These are phyloP conservation scores for Podabrus alpinus DNA, from an alignment of 2,888 invertebrate genomes.

Conservation along the genomic window DNA sequence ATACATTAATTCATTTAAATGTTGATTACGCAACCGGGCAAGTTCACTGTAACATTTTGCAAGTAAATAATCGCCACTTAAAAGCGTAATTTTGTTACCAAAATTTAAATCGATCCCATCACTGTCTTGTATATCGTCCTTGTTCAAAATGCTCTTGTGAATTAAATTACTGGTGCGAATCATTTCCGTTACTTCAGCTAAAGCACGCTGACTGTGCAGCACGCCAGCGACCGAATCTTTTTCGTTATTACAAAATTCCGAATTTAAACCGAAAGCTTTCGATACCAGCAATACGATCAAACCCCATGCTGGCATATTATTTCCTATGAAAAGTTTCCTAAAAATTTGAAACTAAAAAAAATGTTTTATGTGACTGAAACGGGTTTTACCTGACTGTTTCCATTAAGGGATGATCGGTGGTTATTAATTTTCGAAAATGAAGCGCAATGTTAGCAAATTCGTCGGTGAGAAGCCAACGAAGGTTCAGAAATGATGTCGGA, in stretches of 20 bases:
- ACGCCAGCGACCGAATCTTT: slow-evolving; percentile 86
- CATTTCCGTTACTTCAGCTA: slow-evolving; percentile 97
- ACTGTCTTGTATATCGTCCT: slow-evolving; percentile 63
- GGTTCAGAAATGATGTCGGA: slow-evolving; percentile 89
- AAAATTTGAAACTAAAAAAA: slow-evolving; percentile 2
- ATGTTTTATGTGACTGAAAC: neutral
- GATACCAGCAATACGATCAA: slow-evolving; percentile 88
- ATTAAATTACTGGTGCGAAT: slow-evolving; percentile 90
- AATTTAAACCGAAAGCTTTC: slow-evolving; percentile 85
- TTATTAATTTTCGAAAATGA: slow-evolving; percentile 87
- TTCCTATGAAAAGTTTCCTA: slow-evolving; percentile 47
- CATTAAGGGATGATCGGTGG: slow-evolving; percentile 90
- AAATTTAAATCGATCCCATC: slow-evolving; percentile 80
- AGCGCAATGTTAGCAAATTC: slow-evolving; percentile 93
- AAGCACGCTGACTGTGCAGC: slow-evolving; percentile 79
- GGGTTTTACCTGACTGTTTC: slow-evolving; percentile 86
- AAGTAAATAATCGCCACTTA: slow-evolving; percentile 87
- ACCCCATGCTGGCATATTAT: slow-evolving; percentile 93
- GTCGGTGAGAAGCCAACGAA: slow-evolving; percentile 92
- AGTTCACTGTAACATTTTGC: slow-evolving; percentile 87
- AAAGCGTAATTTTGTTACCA: slow-evolving; percentile 92
- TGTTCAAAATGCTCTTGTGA: slow-evolving; percentile 80
- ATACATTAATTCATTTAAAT: slow-evolving; percentile 87
- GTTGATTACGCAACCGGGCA: slow-evolving; percentile 77
- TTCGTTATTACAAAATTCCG: slow-evolving; percentile 79